Conservation (phyloP, 2,113 vertebrate species). For the Platichthys stellatus region DNA sequence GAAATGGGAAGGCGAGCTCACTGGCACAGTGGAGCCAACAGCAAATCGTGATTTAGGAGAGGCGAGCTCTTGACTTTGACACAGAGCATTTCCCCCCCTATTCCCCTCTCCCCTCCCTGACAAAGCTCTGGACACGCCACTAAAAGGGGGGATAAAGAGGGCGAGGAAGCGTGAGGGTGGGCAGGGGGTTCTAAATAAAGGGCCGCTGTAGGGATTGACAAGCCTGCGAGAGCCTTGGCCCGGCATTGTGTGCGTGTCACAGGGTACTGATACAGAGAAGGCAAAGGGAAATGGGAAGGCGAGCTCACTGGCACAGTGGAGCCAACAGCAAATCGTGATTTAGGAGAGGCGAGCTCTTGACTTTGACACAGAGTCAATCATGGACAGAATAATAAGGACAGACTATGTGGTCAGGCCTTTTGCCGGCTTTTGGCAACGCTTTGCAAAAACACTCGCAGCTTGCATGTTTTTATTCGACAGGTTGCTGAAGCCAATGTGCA, state of each 20-base stretch:
- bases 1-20: constrained; percentile 50
- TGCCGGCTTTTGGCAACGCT: constrained; percentile 57
- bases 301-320: constrained; percentile 44
- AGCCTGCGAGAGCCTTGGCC: constrained; percentile 70
- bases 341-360: constrained; percentile 64
- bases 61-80: too few relatives aligned
- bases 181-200: constrained; percentile 63
- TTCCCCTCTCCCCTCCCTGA: constrained; percentile 7
- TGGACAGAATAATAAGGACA: constrained; percentile 67
- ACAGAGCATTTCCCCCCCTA: constrained; percentile 20
- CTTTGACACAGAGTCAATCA: constrained; percentile 73
- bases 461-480: constrained; percentile 58
- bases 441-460: constrained; percentile 57
- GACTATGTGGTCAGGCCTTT: constrained; percentile 66
- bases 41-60: constrained; percentile 66
- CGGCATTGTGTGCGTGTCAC: constrained; percentile 82
- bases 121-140: constrained; percentile 49
- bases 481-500: constrained; percentile 50
- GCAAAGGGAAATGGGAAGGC: constrained; percentile 53
- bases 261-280: constrained; percentile 71
- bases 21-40: constrained; percentile 56
- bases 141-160: constrained; percentile 30
- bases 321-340: constrained; percentile 63
- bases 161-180: constrained; percentile 14
- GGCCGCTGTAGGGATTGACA: constrained; percentile 58